Base-by-base conservation (phyloP, 1,140 invertebrate genomes). In the Zaprionus davidi region DNA sequence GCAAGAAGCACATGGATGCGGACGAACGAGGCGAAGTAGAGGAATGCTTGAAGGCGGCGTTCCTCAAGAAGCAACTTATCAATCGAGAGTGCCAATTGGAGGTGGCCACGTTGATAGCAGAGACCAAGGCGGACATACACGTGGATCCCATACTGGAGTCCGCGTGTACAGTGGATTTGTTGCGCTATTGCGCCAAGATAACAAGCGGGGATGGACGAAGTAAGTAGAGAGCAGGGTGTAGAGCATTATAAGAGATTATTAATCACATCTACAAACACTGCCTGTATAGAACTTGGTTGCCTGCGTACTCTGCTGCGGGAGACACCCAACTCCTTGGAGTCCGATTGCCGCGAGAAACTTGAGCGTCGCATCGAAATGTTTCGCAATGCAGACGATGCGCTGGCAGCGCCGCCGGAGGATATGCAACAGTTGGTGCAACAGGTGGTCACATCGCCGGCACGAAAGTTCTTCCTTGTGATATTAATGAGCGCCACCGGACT, bases 21-120 rank as follows among this genome's bases (percentile, higher is more conserved):
- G 94, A 95, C 62, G 93, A 94, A 66, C 93, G 93, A 80, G 95
- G 95, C 44, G 93, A 95, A 91, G 95, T 93, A 12, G 96, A 98
- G 92, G 98, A 99, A 93, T 99, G 98, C 93, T 93, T 99, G 12
- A 98, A 98, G 93, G 95, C 95, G 91, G 96, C 95, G 77, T 95
- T 97, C 71, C 93, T 95, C 66, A 94, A 94, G 84, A 95, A 95
- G 87, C 94, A 95, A 93, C 96, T 97, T 13, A 95, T 95, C 81
- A 96, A 95, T 68, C 94, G 95, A 15, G 95, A 95, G 78, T 98
- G 97, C 92, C 92, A 93, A 26, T 92, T 96, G 69, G 97, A 98
- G 94, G 95, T 99, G 28, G 97, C 96, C 1, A 94, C 95, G 93
- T 93, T 97, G 73, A 96, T 97, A 72, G 96, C 96, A 86, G 96